Conservation (phyloP, 2,797 vertebrate species). For the Thamnophis elegans region DNA sequence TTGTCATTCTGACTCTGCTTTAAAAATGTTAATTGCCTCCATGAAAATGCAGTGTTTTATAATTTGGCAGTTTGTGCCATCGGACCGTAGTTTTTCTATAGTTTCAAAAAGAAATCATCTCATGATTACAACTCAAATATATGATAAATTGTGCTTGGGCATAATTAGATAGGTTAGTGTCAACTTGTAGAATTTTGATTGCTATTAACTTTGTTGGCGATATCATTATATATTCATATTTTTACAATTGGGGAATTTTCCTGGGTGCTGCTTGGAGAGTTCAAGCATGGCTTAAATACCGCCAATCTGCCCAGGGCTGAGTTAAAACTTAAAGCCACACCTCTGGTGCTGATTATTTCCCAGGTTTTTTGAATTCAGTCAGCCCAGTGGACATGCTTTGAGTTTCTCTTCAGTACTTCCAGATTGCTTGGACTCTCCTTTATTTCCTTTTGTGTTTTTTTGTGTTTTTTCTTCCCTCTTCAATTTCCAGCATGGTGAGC, state of each 20-base stretch:
- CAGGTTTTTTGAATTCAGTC: no score
- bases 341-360: no score
- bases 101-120: slow-evolving; percentile 45
- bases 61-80: slow-evolving; percentile 30
- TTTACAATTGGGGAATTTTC: slow-evolving; percentile 49
- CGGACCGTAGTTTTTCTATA: slow-evolving; percentile 41
- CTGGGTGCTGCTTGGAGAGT: no score
- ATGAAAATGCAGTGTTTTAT: slow-evolving; percentile 40
- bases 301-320: no score
- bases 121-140: slow-evolving; percentile 51
- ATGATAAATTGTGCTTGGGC: slow-evolving; percentile 45
- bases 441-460: no score
- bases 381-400: no score
- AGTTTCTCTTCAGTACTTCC: no score
- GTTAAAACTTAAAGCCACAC: no score
- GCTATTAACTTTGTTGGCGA: slow-evolving; percentile 64
- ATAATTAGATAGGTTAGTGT: slow-evolving; percentile 43
- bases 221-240: slow-evolving; percentile 61
- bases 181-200: slow-evolving; percentile 42
- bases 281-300: no score
- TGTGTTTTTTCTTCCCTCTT: no score
- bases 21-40: slow-evolving; percentile 65
- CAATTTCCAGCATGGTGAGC: no score
- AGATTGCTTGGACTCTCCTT: no score
- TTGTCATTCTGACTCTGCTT: slow-evolving; percentile 35